Base-by-base conservation (phyloP, 1,140 invertebrate species). In the Drosophila mayri region DNA sequence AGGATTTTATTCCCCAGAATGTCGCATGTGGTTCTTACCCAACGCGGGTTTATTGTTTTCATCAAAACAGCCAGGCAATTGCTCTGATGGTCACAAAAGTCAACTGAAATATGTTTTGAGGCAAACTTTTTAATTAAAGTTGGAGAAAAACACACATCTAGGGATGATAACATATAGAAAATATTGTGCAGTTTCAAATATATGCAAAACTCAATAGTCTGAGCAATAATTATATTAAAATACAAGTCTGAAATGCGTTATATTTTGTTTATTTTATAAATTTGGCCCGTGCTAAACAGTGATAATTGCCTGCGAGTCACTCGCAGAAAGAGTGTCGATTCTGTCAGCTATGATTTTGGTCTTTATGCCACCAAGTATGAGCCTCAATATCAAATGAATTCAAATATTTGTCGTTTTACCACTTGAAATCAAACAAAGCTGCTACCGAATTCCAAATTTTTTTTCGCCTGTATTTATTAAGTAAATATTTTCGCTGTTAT, bases 401-500 rank as follows among this genome's bases (percentile, higher is more conserved):
- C 50, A 43, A 79, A 79, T 79, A 79, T 79, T 79, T 79, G 43
- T 50, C 44, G 20, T 49, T 37, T 44, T 41, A 28, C 44, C 44
- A 63, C 47, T 54, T 52, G 30, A 71, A 63, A 40, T 49, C 54
- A 57, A 68, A 79, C 74, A 40, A 74, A 76, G 73, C 73, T 76
- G 73, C 73, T 76, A 66, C 73, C 46, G 40, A 38, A 66, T 37
- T 76, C 8, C 7, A 7, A 22, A 38, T 38, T 55, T 20, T 28
- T 32, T 60, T 41, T 60, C 41, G 41, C 52, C 32, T 41, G 50
- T 30, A 63, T 52, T 75, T 65, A 55, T 47, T 22, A 55, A 43
- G 58, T 68, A 81, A 71, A 81, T 85, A 85, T 77, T 77, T 66
- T 81, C 18, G 32, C 25, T 62, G 44, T 61, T 61, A 60, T 66